Evolutionary conservation across 2,797 vertebrate species (phyloP).

Genomic region (Argyrosomus regius): DNA sequence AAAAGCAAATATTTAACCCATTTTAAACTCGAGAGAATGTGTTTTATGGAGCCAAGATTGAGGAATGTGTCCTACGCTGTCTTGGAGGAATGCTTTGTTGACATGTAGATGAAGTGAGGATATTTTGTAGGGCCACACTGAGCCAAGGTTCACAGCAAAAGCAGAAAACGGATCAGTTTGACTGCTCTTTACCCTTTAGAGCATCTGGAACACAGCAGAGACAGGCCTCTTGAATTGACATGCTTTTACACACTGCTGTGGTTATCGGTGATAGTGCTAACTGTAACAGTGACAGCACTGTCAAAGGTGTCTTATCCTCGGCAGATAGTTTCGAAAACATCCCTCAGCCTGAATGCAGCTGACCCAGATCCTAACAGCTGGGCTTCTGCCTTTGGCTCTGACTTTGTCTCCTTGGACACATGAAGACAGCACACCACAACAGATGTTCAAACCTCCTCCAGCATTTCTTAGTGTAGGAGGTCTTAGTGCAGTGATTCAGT

Average conservation of each 20-base stretch:
- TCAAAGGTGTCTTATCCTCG: constrained; percentile 33
- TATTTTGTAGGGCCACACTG: constrained; percentile 17
- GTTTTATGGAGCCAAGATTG: constrained; percentile 50
- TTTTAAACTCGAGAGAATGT: constrained; percentile 58
- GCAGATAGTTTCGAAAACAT: constrained; percentile 55
- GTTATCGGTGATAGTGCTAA: constrained; percentile 21
- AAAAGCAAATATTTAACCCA: constrained; percentile 54
- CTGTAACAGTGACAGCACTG: constrained; percentile 9
- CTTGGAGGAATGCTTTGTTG: constrained; percentile 66
- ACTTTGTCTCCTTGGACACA: constrained; percentile 67
- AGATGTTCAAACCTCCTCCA: constrained; percentile 76
- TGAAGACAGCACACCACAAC: constrained; percentile 62
- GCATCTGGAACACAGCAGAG: constrained; percentile 9
- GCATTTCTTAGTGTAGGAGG: constrained; percentile 51
- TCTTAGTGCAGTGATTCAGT: constrained; percentile 33
- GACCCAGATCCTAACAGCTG: constrained; percentile 75
- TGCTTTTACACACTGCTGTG: neutral
- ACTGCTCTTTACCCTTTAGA: constrained; percentile 37
- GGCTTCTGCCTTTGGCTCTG: constrained; percentile 67
- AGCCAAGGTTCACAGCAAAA: constrained; percentile 33
- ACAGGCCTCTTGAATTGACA: neutral
- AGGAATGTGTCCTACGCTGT: constrained; percentile 64
- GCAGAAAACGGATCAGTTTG: constrained; percentile 41
- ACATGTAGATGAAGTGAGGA: constrained; percentile 56
- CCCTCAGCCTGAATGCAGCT: constrained; percentile 38